Evolutionary conservation across 2,797 vertebrate genomes (phyloP).

Genomic region (Epinephelus malabaricus): DNA sequence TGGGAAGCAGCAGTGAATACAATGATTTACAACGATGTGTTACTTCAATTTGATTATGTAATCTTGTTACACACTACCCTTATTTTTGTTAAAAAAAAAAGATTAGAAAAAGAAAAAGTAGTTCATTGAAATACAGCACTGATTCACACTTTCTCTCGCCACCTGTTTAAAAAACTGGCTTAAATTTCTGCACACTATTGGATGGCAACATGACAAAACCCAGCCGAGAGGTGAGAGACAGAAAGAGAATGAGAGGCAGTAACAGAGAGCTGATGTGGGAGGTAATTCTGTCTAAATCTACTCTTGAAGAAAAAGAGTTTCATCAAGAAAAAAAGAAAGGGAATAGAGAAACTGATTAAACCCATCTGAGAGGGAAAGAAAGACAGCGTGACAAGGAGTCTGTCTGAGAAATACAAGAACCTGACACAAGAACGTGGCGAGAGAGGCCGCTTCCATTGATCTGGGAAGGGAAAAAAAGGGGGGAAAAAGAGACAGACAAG

Average conservation of each 20-base stretch:
- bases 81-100: constrained; percentile 17
- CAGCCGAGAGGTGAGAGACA: constrained; percentile 44
- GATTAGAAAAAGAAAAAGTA: not conserved
- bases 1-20: constrained; percentile 25
- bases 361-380: constrained; percentile 27
- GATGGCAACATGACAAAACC: constrained; percentile 34
- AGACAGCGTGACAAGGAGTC: constrained; percentile 34
- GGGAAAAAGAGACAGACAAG: not conserved
- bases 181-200: constrained; percentile 7
- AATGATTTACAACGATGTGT: constrained; percentile 44
- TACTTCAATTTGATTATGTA: constrained; percentile 47
- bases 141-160: constrained; percentile 40
- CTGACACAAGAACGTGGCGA: constrained; percentile 3
- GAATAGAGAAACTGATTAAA: constrained; percentile 60
- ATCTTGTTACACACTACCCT: constrained; percentile 40
- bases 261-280: constrained; percentile 50
- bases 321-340: constrained; percentile 26
- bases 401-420: constrained; percentile 38
- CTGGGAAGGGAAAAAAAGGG: not conserved
- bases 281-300: constrained; percentile 57
- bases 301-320: constrained; percentile 45
- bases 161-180: constrained; percentile 53
- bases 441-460: constrained; percentile 29
- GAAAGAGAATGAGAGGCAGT: constrained; percentile 34
- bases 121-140: constrained; percentile 19